Base-by-base conservation (phyloP, 2,888 invertebrate species). In the Nomada lathburiana region DNA sequence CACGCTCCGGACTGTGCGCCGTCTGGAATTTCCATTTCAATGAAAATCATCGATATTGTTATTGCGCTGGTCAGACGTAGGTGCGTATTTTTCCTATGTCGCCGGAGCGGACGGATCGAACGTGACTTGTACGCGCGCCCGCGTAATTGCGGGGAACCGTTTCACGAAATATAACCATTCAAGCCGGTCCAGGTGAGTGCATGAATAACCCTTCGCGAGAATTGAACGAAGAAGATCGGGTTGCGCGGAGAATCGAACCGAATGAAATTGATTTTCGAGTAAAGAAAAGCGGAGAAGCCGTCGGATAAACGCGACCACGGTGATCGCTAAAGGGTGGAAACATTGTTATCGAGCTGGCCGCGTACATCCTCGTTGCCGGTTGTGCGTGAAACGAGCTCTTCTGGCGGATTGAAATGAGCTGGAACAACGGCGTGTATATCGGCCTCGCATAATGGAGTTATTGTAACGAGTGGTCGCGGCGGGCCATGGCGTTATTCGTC, bases 41-140 rank as follows among this genome's bases (percentile, higher is more conserved):
- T 84, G 89, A 77, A 88, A 88, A 88, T 88, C 84, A 88, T 89
- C 84, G 86, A 86, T 88, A 89, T 89, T 88, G 88, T 89, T 86
- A 80, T 83, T 63, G 83, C 50, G 47, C 44, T 23, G 50, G 80
- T 53, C 63, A 70, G 42, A 74, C 59, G 76, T 47, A 47, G 11
- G 11, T 13, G 7, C 36, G 36, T 77, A 76, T 82, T 88, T 88
- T 88, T 76, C 59, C 36, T 23, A 59, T 20, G 82, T 55, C 80
- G 82, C 67, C 84, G 76, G 82, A 83, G 55, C 20, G 55, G 82
- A 83, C 84, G 75, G 85, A 87, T 88, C 82, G 82, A 89, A 89
- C 62, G 74, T 77, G 73, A 80, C 76, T 59, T 52, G 69, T 47
- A 52, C 62, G 50, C 29, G 55, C 63, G 29, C 29, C 0, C 36